Evolutionary conservation across 2,113 vertebrate genomes (phyloP), one percentile per base, ranked within the genome.

Genomic region (Pungitius pungitius): DNA sequence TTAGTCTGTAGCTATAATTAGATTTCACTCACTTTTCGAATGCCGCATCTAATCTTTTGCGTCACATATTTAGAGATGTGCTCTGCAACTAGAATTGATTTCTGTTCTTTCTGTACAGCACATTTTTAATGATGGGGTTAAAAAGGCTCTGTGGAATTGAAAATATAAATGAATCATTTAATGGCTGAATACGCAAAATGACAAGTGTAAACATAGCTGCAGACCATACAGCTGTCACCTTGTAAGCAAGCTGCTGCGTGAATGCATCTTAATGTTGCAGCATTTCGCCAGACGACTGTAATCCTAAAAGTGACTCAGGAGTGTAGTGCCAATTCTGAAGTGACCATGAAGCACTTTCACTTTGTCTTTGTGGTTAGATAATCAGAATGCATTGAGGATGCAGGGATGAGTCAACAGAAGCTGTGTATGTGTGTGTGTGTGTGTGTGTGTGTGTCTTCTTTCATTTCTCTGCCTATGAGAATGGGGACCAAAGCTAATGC

Each of bases 401-500:
- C 59, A 82, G 14, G 69, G 63, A 85, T 81, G 80, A 88, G 73
- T 87, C 85, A 85, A 84, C 72, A 72, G 57, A 81, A 65, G 64
- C 62, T 69, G 63, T 27, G 60, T 56, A 40, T 52, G 60, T 56
- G 57, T 62, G 39, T 30, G 37, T 65, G 65, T 60, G 61, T 59
- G 39, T 30, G 45, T 65, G 57, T 39, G 43, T 78, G 73, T 60
- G 63, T 75, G 77, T 66, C n/a, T 67, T 65, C 57, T 65, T 65
- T 66, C 13, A 73, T 75, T 77, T 76, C 13, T 68, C 60, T 43
- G 54, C 33, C 61, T 72, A 27, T 54, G 40, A 75, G 62, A 42
- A 76, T 82, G 80, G 62, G 55, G 54, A 77, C 47, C 64, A 66
- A 87, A 84, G 80, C 59, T 81, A 85, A 84, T 83, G 75, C 57